Conservation (phyloP, 2,888 invertebrate genomes). For the Melanostoma mellinum region DNA sequence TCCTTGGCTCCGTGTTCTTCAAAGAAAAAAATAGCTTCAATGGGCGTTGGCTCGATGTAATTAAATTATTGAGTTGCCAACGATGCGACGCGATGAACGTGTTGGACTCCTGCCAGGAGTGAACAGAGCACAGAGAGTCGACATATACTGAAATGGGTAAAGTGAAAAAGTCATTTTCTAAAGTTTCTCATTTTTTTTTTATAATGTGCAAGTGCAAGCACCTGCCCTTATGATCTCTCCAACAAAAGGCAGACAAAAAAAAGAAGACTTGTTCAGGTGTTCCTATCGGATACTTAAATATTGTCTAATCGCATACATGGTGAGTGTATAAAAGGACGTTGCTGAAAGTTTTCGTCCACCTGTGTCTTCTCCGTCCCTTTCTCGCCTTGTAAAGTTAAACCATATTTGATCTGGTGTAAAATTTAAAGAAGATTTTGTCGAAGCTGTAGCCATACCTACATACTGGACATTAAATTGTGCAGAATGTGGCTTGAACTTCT, state of each 20-base stretch:
- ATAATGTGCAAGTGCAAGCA: neutral
- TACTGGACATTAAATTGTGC: no score
- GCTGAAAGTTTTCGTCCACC: conserved; percentile 37
- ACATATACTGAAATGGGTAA: conserved; percentile 21
- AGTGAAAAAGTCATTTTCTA: neutral
- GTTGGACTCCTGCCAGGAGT: neutral
- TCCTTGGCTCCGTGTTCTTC: neutral
- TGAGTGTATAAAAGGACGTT: conserved; percentile 10
- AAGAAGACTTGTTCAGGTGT: conserved; percentile 28
- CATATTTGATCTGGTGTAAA: conserved; percentile 13
- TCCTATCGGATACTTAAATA: conserved; percentile 58
- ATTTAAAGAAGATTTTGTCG: no score
- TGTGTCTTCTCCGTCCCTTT: conserved; percentile 12
- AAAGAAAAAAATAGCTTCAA: neutral
- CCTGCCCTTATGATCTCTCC: neutral
- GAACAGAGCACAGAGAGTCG: neutral
- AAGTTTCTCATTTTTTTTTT: conserved; percentile 4
- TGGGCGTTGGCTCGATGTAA: conserved; percentile 60
- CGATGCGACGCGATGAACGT: neutral
- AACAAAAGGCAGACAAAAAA: neutral
- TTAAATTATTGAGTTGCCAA: conserved; percentile 63
- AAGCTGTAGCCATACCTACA: no score
- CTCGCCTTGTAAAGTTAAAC: conserved; percentile 13
- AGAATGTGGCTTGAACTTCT: no score
- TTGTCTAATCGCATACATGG: conserved; percentile 52